Conservation (phyloP, 2,797 vertebrate genomes). For the Kryptopterus vitreolus region DNA sequence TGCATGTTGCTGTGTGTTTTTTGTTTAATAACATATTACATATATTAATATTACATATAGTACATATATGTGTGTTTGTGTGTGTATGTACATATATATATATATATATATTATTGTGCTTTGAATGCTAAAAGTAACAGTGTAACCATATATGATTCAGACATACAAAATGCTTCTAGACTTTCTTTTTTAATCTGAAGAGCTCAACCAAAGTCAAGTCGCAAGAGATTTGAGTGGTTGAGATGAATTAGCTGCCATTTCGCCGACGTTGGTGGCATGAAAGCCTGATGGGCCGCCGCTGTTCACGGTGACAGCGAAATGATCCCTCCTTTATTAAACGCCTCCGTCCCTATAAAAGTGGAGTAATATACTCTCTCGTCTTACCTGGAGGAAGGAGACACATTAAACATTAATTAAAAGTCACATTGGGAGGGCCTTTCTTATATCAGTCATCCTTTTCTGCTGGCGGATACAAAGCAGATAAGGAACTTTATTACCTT, state of each 20-base stretch:
- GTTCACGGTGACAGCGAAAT: conserved; percentile 75
- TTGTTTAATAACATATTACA: too few relatives aligned
- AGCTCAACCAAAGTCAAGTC: conserved; percentile 18
- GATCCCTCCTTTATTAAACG: conserved; percentile 82
- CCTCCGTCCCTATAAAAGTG: conserved; percentile 70
- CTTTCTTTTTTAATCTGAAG: conserved; percentile 19
- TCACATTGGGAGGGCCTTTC: conserved; percentile 52
- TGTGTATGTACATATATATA: too few relatives aligned
- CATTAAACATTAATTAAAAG: conserved; percentile 65
- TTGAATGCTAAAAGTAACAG: conserved; percentile 1
- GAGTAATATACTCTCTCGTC: conserved; percentile 60
- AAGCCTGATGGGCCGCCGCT: conserved; percentile 65
- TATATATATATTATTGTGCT: neutral
- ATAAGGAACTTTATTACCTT: conserved; percentile 77
- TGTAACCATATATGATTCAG: conserved; percentile 18
- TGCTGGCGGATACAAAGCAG: conserved; percentile 61
- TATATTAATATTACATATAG: conserved; percentile 1
- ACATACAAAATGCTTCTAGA: conserved; percentile 28
- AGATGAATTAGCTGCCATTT: conserved; percentile 66
- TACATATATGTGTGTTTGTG: too few relatives aligned
- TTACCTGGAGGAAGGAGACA: conserved; percentile 64
- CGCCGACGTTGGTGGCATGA: conserved; percentile 61
- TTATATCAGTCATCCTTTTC: conserved; percentile 56
- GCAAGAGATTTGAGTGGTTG: conserved; percentile 57
- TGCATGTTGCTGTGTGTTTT: too few relatives aligned